phyloP scores from a whole-genome alignment of 2,797 vertebrate species.

The Pseudomugil gertrudae region DNA sequence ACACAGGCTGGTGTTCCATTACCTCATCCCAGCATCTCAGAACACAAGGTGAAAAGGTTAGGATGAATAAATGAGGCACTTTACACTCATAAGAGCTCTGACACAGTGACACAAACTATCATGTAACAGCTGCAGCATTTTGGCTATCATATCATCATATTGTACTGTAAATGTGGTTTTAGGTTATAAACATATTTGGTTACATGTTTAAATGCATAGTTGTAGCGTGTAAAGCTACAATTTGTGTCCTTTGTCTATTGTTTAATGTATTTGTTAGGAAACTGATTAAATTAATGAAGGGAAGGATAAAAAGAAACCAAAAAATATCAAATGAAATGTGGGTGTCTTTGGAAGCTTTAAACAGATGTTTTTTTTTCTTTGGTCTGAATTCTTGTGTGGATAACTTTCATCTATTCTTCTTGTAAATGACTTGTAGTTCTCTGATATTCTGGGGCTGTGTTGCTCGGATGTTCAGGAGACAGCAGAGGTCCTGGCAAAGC shows the following conservation, averaged over 20 bases:
- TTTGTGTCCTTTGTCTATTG: background rate
- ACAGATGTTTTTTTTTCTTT: background rate
- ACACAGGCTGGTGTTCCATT: constrained; percentile 49
- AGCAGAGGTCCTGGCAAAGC: background rate
- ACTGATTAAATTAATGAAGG: background rate
- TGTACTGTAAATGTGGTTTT: constrained; percentile 5
- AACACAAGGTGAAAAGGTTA: constrained; percentile 48
- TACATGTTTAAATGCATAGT: background rate
- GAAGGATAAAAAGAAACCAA: background rate
- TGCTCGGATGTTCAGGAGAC: background rate
- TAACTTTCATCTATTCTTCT: background rate
- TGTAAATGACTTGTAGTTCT: background rate
- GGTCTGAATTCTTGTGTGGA: background rate
- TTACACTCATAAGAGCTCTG: constrained; percentile 13
- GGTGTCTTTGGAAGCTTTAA: background rate
- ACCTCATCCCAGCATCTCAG: constrained; percentile 21
- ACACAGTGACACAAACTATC: constrained; percentile 26
- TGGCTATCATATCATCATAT: background rate
- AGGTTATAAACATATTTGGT: constrained; percentile 4
- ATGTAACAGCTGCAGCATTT: constrained; percentile 31
- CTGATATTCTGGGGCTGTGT: background rate
- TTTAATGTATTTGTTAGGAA: background rate
- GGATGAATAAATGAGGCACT: constrained; percentile 46
- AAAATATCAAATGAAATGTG: too few relatives aligned
- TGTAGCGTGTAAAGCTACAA: background rate